These are phyloP conservation scores for Muscicapa adusta DNA, from an alignment of 2,113 vertebrate species.

Conservation along the genomic window DNA sequence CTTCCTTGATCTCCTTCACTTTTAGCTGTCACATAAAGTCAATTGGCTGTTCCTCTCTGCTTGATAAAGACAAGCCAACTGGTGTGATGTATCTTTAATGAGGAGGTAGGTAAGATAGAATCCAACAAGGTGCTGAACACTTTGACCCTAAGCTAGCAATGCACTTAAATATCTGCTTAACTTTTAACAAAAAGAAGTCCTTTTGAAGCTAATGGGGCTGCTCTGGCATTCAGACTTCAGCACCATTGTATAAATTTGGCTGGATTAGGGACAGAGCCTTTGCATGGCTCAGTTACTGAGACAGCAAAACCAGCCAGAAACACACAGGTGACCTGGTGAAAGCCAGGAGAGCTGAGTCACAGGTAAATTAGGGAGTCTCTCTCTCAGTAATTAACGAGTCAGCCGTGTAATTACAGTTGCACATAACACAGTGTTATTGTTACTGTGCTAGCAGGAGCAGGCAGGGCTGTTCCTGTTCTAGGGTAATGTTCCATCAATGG, in stretches of 20 bases:
- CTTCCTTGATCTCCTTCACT: constrained; percentile 56
- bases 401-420: background rate
- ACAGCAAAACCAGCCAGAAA: background rate
- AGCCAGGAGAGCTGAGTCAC: background rate
- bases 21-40: constrained; percentile 50
- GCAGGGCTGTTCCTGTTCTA: background rate
- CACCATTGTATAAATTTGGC: background rate
- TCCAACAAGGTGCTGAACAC: constrained; percentile 42
- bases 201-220: constrained; percentile 22
- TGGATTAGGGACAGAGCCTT: background rate
- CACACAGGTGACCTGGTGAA: background rate
- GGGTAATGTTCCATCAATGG: background rate
- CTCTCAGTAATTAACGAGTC: background rate
- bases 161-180: constrained; percentile 51
- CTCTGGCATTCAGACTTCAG: constrained; percentile 24
- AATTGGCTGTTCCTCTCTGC: constrained; percentile 52
- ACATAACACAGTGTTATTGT: background rate
- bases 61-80: constrained; percentile 49
- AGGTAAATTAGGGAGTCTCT: background rate
- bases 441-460: background rate
- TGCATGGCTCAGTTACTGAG: background rate
- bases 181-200: background rate
- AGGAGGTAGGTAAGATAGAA: constrained; percentile 40
- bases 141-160: constrained; percentile 40
- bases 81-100: constrained; percentile 56